Evolutionary conservation across 30 jellyfish, hydroid and myxozoan genomes (phyloP).

Genomic region (Rhopilema esculentum): DNA sequence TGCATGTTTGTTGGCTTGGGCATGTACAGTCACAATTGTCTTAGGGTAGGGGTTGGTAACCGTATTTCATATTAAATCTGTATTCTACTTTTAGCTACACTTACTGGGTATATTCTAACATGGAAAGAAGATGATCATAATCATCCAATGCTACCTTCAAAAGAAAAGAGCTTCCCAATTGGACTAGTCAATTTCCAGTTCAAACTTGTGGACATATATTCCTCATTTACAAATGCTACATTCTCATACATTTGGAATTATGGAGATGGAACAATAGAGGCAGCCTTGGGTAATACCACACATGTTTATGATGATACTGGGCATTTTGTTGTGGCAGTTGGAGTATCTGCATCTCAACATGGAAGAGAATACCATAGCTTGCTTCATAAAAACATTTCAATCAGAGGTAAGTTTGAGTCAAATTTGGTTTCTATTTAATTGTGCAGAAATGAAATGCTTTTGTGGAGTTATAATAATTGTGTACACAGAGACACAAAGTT

Average conservation of each 20-base stretch:
- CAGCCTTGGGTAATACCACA: slow-evolving; percentile 9
- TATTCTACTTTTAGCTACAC: slow-evolving; percentile 25
- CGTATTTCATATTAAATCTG: no score
- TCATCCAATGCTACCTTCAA: slow-evolving; percentile 54
- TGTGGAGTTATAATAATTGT: no score
- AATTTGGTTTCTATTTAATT: neutral
- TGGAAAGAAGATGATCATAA: slow-evolving; percentile 45
- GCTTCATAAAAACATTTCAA: slow-evolving; percentile 45
- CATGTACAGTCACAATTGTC: no score
- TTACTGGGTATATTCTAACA: slow-evolving; percentile 53
- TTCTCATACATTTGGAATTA: slow-evolving; percentile 46
- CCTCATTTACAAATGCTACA: slow-evolving; percentile 29
- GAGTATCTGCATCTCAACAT: slow-evolving; percentile 16
- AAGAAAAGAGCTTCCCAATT: slow-evolving; percentile 32
- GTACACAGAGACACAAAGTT: no score
- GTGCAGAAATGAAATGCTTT: neutral
- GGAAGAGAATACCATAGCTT: slow-evolving; percentile 29
- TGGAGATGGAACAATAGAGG: slow-evolving; percentile 46
- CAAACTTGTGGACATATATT: slow-evolving; percentile 16
- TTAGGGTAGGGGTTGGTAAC: no score
- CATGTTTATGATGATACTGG: slow-evolving; percentile 18
- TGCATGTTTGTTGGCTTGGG: no score
- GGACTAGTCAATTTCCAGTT: slow-evolving; percentile 51
- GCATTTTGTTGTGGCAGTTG: slow-evolving; percentile 8
- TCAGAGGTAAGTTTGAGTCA: slow-evolving; percentile 38